Evolutionary conservation across 2,888 invertebrate genomes (phyloP).

Genomic region (Drosophila yooni): DNA sequence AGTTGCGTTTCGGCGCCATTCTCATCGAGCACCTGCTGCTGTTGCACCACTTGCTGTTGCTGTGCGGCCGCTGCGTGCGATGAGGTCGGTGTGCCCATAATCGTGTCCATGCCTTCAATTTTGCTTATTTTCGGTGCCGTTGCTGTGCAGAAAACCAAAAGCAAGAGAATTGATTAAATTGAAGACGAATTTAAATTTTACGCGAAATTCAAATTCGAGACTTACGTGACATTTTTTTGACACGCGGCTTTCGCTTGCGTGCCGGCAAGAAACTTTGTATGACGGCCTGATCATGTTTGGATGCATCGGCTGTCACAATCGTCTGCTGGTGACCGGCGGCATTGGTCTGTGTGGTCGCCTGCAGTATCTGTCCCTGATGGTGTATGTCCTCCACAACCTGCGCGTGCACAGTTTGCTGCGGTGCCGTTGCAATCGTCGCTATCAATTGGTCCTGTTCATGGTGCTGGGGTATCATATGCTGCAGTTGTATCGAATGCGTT

Average conservation of each 20-base stretch:
- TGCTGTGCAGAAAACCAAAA: constrained; percentile 53
- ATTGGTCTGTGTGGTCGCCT: constrained; percentile 79
- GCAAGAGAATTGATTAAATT: background rate
- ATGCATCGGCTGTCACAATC: constrained; percentile 83
- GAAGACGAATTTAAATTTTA: background rate
- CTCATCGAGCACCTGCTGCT: constrained; percentile 71
- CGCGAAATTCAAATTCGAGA: constrained; percentile 12
- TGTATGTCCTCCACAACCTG: constrained; percentile 85
- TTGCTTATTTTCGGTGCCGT: constrained; percentile 83
- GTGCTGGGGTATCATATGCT: constrained; percentile 85
- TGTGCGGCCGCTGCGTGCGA: constrained; percentile 70
- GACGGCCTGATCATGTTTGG: constrained; percentile 82
- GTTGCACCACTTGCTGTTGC: constrained; percentile 69
- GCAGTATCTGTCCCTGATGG: constrained; percentile 84
- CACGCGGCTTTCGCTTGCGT: constrained; percentile 86
- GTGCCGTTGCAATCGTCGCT: constrained; percentile 84
- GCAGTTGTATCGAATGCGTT: constrained; percentile 85
- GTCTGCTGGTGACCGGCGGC: constrained; percentile 82
- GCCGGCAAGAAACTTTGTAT: constrained; percentile 86
- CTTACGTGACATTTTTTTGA: constrained; percentile 85
- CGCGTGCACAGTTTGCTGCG: constrained; percentile 85
- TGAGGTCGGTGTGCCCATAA: constrained; percentile 82
- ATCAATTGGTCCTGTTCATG: constrained; percentile 85
- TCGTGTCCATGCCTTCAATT: constrained; percentile 84
- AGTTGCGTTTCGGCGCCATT: constrained; percentile 79